Evolutionary conservation across 2,113 vertebrate species (phyloP).

Genomic region (Leucopsar rothschildi): DNA sequence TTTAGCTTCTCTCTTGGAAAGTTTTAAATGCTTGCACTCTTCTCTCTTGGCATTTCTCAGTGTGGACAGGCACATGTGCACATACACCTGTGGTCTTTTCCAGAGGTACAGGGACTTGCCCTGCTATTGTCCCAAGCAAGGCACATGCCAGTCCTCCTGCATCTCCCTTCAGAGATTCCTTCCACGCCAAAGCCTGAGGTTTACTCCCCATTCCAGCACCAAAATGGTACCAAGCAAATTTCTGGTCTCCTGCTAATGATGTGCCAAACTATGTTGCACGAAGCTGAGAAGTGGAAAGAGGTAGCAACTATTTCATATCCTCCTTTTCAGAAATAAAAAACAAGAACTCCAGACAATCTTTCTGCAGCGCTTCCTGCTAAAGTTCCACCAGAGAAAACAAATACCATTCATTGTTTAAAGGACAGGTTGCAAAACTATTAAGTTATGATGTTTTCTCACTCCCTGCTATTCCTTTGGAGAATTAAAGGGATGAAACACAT

Average conservation of each 20-base stretch:
- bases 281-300: neutral
- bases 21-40: neutral
- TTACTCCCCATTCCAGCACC: neutral
- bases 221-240: rapidly evolving
- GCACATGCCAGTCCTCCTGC: neutral
- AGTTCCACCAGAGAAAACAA: neutral
- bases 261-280: neutral
- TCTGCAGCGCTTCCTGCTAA: conserved; percentile 15
- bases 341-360: neutral
- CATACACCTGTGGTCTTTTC: neutral
- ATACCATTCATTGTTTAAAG: neutral
- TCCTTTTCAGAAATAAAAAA: neutral
- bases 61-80: neutral
- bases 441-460: neutral
- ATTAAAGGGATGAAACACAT: neutral
- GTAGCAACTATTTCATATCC: conserved; percentile 19
- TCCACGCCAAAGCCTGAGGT: neutral
- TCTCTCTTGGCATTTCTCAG: neutral
- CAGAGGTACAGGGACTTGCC: neutral
- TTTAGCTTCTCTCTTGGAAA: neutral
- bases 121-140: neutral
- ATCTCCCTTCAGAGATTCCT: neutral
- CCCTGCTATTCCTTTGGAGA: neutral
- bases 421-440: neutral
- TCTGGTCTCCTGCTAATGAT: neutral